Conservation (phyloP, 2,888 invertebrate species). For the Machimus atricapillus region DNA sequence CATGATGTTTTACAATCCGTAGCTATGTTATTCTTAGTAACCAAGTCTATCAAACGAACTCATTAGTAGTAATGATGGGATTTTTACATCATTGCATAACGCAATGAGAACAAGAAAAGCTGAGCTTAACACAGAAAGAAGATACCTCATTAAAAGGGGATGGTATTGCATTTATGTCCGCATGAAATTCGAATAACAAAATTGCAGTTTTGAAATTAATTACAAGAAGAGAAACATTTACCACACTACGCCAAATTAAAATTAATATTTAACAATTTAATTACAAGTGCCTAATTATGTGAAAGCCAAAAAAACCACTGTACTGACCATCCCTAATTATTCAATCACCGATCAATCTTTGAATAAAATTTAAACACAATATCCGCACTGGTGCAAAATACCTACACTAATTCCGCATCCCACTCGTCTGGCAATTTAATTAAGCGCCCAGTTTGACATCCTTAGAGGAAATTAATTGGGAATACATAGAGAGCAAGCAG, state of each 20-base stretch:
- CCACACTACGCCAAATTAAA: neutral
- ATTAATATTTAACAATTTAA: constrained; percentile 8
- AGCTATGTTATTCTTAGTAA: no score
- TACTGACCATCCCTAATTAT: neutral
- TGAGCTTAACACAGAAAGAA: neutral
- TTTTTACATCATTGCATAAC: no score
- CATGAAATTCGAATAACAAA: neutral
- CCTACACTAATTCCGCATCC: neutral
- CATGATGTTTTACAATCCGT: no score
- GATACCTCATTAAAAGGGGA: neutral
- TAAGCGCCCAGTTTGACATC: neutral
- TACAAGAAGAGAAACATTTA: neutral
- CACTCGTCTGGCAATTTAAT: neutral
- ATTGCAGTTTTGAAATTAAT: neutral
- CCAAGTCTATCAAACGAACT: no score
- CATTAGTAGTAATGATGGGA: no score
- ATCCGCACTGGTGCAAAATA: neutral
- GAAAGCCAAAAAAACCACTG: neutral
- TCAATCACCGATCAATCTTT: constrained; percentile 12
- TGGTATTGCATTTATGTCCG: neutral
- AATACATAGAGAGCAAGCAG: neutral
- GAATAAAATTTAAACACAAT: neutral
- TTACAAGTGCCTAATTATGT: neutral
- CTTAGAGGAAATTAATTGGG: constrained; percentile 7
- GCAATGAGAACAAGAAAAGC: neutral